Evolutionary conservation across 1,140 invertebrate species (phyloP).

Genomic region (Nasonia longicornis): DNA sequence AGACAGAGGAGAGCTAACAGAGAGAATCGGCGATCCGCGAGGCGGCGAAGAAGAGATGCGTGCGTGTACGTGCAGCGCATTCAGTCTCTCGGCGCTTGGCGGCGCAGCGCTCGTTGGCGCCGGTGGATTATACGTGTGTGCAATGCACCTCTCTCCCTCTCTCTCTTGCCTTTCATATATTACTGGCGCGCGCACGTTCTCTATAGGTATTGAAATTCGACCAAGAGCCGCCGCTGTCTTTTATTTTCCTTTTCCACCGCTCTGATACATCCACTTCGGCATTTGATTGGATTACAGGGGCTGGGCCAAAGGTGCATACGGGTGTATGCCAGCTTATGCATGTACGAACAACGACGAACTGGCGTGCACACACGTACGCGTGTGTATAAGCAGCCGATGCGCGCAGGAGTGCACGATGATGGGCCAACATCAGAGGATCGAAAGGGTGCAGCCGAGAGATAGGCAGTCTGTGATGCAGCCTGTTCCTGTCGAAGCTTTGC

Average conservation of each 20-base stretch:
- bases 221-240: conserved; percentile 48
- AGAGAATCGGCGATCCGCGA: conserved; percentile 13
- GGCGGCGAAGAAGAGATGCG: neutral
- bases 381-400: neutral
- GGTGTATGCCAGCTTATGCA: neutral
- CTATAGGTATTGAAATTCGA: conserved; percentile 61
- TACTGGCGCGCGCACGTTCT: neutral
- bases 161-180: neutral
- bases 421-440: conserved; percentile 2
- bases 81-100: neutral
- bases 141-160: neutral
- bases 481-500: neutral
- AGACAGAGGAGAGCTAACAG: neutral
- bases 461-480: neutral
- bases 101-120: neutral
- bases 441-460: neutral
- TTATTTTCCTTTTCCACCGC: conserved; percentile 51
- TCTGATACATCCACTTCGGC: conserved; percentile 60
- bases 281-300: conserved; percentile 63
- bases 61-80: no score
- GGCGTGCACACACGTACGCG: no score
- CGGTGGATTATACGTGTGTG: neutral
- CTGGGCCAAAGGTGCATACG: conserved; percentile 8
- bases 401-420: neutral
- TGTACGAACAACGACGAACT: neutral